These are phyloP conservation scores for Adelges cooleyi DNA, from an alignment of 1,140 invertebrate species.

Conservation along the genomic window DNA sequence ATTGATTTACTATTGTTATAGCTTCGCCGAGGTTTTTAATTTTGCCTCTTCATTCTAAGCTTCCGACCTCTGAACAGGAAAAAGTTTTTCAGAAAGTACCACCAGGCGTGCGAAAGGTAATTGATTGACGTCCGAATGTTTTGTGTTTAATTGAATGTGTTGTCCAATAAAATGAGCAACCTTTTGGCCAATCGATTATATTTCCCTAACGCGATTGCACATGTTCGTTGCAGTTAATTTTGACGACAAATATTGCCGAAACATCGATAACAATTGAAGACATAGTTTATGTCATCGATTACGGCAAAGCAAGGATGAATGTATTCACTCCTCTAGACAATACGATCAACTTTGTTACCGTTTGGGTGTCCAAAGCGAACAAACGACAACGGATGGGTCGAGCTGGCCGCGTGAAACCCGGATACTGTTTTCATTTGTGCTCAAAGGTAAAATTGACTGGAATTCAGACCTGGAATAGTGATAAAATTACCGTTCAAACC, in stretches of 20 bases:
- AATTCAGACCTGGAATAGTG: neutral
- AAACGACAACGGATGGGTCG: conserved; percentile 80
- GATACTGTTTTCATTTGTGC: conserved; percentile 81
- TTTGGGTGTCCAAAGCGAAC: conserved; percentile 86
- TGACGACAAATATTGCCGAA: conserved; percentile 87
- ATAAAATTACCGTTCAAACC: neutral
- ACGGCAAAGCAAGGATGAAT: conserved; percentile 90
- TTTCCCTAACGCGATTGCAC: too few species aligned
- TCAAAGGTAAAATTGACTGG: conserved; percentile 43
- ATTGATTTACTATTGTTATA: neutral
- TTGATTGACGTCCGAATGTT: too few species aligned
- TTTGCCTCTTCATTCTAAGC: conserved; percentile 78
- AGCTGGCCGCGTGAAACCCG: conserved; percentile 76
- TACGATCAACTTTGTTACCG: conserved; percentile 85
- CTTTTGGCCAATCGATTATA: too few species aligned
- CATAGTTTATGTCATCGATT: conserved; percentile 90
- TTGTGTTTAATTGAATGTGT: too few species aligned
- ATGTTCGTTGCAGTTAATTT: too few species aligned
- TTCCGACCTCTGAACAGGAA: conserved; percentile 79
- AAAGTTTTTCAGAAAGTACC: conserved; percentile 72
- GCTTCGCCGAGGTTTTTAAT: conserved; percentile 40
- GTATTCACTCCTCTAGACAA: conserved; percentile 91
- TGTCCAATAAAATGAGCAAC: too few species aligned
- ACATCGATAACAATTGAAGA: conserved; percentile 94
- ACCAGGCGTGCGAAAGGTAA: conserved; percentile 53